A percentile compares a stretch with the other conserved stretches of the same genome.
These are phyloP conservation scores for Capitulum mitella DNA, from an alignment of 2,888 invertebrate species.

Conservation along the genomic window DNA sequence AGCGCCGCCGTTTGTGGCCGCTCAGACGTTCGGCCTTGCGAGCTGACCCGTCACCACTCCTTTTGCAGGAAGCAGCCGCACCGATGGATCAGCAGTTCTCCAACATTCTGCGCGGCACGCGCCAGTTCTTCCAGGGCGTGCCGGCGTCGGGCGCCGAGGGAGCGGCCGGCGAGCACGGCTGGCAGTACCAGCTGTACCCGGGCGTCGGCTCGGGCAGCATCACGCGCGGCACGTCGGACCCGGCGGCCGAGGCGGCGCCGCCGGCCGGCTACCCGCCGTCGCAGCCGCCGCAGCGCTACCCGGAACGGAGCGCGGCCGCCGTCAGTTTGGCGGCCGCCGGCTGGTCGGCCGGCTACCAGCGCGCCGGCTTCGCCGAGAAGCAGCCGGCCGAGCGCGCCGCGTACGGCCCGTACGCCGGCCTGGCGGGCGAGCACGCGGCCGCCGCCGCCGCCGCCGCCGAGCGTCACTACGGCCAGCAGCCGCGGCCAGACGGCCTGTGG, in stretches of 20 bases:
- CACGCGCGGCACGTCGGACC: background rate
- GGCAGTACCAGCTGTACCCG: background rate
- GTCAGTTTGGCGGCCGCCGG: background rate
- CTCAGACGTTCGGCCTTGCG: too few relatives aligned
- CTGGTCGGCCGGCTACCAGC: slow-evolving; percentile 12
- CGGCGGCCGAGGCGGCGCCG: background rate
- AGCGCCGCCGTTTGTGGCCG: too few relatives aligned
- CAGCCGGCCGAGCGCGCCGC: background rate
- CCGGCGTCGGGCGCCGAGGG: background rate
- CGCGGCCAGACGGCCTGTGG: background rate
- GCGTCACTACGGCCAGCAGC: background rate
- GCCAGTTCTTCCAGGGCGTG: slow-evolving; percentile 19
- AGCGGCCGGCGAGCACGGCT: background rate
- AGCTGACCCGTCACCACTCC: background rate
- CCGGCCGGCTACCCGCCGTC: background rate
- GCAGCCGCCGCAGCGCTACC: background rate
- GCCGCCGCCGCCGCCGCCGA: background rate
- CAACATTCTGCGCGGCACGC: slow-evolving; percentile 20
- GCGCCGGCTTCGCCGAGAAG: background rate
- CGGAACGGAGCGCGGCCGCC: background rate
- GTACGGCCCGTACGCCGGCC: background rate
- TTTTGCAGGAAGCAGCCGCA: background rate
- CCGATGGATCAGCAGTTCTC: slow-evolving; percentile 3
- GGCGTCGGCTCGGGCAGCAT: background rate
- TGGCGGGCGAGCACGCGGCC: background rate